A percentile compares a stretch with the other conserved stretches of the same genome.
Conservation (phyloP, 2,797 vertebrate genomes). For the Brachymystax lenok region DNA sequence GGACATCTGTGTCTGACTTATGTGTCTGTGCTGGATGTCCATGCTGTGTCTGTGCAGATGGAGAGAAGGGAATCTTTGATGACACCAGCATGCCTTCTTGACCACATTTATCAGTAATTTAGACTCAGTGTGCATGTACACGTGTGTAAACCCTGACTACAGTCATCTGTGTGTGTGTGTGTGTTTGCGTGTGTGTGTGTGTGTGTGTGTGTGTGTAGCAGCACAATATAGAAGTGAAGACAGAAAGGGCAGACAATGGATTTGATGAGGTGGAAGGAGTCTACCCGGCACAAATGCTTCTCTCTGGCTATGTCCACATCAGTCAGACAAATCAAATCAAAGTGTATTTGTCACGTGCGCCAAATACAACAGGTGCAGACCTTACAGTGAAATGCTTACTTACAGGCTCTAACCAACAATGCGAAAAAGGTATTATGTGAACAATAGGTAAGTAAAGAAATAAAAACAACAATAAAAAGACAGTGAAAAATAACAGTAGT, state of each 20-base stretch:
- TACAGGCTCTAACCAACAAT: too few relatives aligned
- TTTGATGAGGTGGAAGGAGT: slow-evolving; percentile 68
- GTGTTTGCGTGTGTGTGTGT: too few relatives aligned
- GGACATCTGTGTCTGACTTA: slow-evolving; percentile 22
- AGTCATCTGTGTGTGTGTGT: background rate
- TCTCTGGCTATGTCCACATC: slow-evolving; percentile 39
- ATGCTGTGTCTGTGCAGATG: background rate
- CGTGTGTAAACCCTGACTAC: background rate
- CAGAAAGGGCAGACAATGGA: slow-evolving; percentile 43
- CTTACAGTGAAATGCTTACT: too few relatives aligned
- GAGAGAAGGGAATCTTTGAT: background rate
- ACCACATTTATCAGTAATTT: background rate
- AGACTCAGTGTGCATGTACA: background rate
- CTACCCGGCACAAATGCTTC: slow-evolving; percentile 57
- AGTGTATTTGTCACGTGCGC: too few relatives aligned
- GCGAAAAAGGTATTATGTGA: too few relatives aligned
- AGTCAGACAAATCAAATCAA: background rate
- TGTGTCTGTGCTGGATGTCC: background rate
- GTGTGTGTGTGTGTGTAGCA: too few relatives aligned
- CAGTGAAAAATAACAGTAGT: too few relatives aligned
- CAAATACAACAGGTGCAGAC: too few relatives aligned
- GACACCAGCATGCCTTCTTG: background rate
- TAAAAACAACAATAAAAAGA: too few relatives aligned
- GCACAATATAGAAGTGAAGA: too few relatives aligned
- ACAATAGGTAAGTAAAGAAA: too few relatives aligned